Percentiles rank a stretch among this genome's conserved stretches.
Conservation (phyloP, 2,888 invertebrate genomes). For the Epinotia brunnichana region DNA sequence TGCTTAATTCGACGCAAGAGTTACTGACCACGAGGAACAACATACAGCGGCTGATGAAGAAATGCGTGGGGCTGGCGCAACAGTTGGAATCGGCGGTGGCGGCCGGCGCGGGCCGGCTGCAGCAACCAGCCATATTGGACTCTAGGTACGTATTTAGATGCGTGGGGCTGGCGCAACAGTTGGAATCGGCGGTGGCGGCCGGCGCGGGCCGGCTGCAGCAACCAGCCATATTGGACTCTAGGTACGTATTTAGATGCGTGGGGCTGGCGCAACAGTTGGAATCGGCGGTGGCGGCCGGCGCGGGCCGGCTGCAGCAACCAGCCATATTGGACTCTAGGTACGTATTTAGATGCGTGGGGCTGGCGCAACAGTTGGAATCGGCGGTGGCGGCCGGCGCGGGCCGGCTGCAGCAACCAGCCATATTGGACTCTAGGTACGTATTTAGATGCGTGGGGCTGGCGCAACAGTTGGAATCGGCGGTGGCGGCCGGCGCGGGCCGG, state of each 20-base stretch:
- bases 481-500: too few relatives aligned
- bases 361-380: slow-evolving; percentile 91
- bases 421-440: slow-evolving; percentile 83
- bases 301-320: slow-evolving; percentile 90
- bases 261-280: slow-evolving; percentile 91
- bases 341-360: slow-evolving; percentile 85
- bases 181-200: slow-evolving; percentile 91
- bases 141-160: slow-evolving; percentile 83
- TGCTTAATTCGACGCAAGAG: slow-evolving; percentile 91
- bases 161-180: slow-evolving; percentile 89
- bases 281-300: slow-evolving; percentile 89
- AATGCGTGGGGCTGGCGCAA: slow-evolving; percentile 91
- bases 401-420: slow-evolving; percentile 89
- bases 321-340: slow-evolving; percentile 84
- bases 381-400: slow-evolving; percentile 91
- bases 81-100: slow-evolving; percentile 92
- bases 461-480: too few relatives aligned
- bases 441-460: too few relatives aligned
- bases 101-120: slow-evolving; percentile 88
- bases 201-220: slow-evolving; percentile 90
- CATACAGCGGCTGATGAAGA: slow-evolving; percentile 91
- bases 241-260: slow-evolving; percentile 84
- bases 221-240: slow-evolving; percentile 86
- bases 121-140: slow-evolving; percentile 89
- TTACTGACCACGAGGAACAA: slow-evolving; percentile 89